These are phyloP conservation scores for Heliconius ethilla DNA, from an alignment of 2,888 invertebrate species.

Conservation along the genomic window DNA sequence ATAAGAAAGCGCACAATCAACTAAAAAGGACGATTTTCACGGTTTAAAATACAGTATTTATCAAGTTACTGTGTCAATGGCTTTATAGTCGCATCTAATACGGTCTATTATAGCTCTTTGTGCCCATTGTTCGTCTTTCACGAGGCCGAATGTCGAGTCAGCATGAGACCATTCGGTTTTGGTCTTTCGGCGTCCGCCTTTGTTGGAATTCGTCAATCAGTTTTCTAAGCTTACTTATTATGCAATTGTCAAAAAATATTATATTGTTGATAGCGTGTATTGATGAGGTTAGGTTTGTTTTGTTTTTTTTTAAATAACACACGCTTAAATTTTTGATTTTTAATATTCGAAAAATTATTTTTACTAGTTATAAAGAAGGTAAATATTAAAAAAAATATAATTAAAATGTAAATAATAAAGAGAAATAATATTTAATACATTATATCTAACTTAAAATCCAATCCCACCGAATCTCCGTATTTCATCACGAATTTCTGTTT, in stretches of 20 bases:
- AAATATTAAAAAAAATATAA: neutral
- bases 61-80: constrained; percentile 66
- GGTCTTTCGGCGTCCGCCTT: constrained; percentile 57
- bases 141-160: constrained; percentile 59
- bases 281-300: neutral
- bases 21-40: constrained; percentile 39
- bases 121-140: constrained; percentile 62
- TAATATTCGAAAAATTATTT: neutral
- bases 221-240: constrained; percentile 45
- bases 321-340: too few species aligned
- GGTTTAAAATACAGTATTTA: constrained; percentile 60
- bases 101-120: constrained; percentile 65
- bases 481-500: constrained; percentile 79
- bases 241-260: constrained; percentile 46
- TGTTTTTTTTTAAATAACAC: neutral
- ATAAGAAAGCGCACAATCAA: constrained; percentile 11
- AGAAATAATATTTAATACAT: neutral
- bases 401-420: neutral
- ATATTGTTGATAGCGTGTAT: neutral
- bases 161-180: constrained; percentile 60
- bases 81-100: constrained; percentile 66
- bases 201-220: constrained; percentile 55
- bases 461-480: constrained; percentile 59
- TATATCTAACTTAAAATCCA: constrained; percentile 34
- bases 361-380: neutral